Base-by-base conservation (phyloP, 1,140 invertebrate species). In the Conopomorpha cramerella region DNA sequence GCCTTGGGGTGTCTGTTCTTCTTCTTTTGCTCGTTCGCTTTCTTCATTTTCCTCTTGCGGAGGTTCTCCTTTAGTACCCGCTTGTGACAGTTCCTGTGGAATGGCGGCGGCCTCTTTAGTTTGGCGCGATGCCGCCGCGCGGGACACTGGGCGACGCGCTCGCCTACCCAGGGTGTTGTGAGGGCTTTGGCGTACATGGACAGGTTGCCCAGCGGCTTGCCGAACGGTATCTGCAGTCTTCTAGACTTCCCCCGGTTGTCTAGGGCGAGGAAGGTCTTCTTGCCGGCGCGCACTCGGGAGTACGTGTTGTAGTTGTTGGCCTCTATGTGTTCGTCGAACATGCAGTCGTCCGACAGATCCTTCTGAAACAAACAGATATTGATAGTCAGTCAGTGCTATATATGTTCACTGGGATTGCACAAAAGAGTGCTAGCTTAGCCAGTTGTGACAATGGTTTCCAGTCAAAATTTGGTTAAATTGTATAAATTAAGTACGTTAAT, bases 271-370 rank as follows among this genome's bases (percentile, higher is more conserved):
- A 89, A 93, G 0, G 87, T 89, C 45, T 86, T 84, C 46, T 81
- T 81, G 8, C 78, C 64, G 50, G 84, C 86, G 15, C 64, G 54
- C 80, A 90, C 88, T 58, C 84, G 83, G 45, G 87, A 89, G 74
- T 93, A 93, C 4, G 88, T 89, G 68, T 92, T 92, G 81, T 92
- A 92, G 62, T 90, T 86, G 63, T 91, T 86, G 59, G 87, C 82
- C 61, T 90, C 87, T 65, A 92, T 85, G 58, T 85, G 88, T 66
- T 93, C 90, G 65, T 90, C 88, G 81, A 93, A 92, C 46, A 91
- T 80, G 76, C 91, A 93, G 60, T 92, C 90, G 51, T 90, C 85
- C 45, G 83, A 84, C 76, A 87, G 88, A 53, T 89, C 85, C 65
- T 81, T 85, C 90, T 92, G 88, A 51, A 89, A 91, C 81, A 82